Evolutionary conservation across 2,797 vertebrate species (phyloP).

Genomic region (Falco concolor): DNA sequence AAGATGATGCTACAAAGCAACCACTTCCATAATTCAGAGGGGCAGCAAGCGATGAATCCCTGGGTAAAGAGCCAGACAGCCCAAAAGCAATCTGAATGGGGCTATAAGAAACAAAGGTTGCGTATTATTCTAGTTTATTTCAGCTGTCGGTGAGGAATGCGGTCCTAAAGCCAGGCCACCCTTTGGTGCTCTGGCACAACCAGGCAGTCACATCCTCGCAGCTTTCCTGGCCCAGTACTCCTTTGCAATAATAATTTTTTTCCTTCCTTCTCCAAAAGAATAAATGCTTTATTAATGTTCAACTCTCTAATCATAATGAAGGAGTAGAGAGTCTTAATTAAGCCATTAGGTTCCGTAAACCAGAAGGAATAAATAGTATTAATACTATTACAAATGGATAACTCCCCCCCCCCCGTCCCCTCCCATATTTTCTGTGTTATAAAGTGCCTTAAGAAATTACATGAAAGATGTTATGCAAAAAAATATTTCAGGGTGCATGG

Average conservation of each 20-base stretch:
- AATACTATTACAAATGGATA: neutral
- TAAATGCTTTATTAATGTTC: neutral
- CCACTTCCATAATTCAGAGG: neutral
- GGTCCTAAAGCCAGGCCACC: neutral
- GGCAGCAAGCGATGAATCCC: neutral
- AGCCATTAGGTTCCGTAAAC: conserved; percentile 9
- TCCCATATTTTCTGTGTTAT: neutral
- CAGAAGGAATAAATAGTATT: neutral
- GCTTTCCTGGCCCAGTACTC: neutral
- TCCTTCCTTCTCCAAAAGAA: neutral
- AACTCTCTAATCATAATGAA: neutral
- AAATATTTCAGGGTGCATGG: too few relatives aligned
- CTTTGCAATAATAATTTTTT: neutral
- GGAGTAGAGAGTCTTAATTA: neutral
- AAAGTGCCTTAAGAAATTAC: neutral
- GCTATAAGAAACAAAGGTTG: neutral
- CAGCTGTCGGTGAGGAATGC: neutral
- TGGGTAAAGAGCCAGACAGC: neutral
- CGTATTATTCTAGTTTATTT: neutral
- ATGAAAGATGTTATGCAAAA: neutral
- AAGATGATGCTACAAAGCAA: neutral
- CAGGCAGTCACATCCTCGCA: neutral
- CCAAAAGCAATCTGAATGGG: neutral
- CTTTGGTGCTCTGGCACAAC: neutral
- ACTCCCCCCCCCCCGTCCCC: accelerated